Conservation (phyloP, 1,140 invertebrate species). For the Phymorhynchus buccinoides region DNA sequence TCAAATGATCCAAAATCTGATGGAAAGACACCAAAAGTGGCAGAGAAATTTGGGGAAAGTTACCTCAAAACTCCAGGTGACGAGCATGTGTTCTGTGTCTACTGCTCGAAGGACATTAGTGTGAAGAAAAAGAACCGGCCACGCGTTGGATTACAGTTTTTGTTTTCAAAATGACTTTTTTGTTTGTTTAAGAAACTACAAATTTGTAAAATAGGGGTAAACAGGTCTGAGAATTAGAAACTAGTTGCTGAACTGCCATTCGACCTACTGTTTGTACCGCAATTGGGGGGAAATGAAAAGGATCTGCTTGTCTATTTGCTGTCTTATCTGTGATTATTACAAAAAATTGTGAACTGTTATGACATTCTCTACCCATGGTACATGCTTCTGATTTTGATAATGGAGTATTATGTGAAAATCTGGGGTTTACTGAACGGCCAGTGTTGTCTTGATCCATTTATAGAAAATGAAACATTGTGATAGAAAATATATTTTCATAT, state of each 20-base stretch:
- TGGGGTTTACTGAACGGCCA: neutral
- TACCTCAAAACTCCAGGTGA: neutral
- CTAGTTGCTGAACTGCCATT: no score
- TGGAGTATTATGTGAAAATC: neutral
- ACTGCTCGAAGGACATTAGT: neutral
- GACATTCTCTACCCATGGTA: neutral
- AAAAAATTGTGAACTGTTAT: neutral
- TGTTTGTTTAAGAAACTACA: no score
- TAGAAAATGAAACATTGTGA: neutral
- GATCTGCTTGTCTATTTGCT: neutral
- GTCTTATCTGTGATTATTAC: neutral
- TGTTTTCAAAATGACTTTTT: neutral
- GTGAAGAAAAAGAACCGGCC: neutral
- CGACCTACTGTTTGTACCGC: neutral
- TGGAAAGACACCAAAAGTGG: no score
- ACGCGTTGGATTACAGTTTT: neutral
- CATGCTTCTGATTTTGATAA: neutral
- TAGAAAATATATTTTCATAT: neutral
- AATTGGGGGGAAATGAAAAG: neutral
- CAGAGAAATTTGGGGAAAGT: no score
- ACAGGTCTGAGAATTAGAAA: no score
- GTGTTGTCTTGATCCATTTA: neutral
- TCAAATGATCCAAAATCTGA: no score
- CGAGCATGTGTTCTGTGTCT: neutral
- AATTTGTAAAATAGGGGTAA: no score